These are phyloP conservation scores for Varanus komodoensis DNA, from an alignment of 2,113 vertebrate species.

Conservation along the genomic window DNA sequence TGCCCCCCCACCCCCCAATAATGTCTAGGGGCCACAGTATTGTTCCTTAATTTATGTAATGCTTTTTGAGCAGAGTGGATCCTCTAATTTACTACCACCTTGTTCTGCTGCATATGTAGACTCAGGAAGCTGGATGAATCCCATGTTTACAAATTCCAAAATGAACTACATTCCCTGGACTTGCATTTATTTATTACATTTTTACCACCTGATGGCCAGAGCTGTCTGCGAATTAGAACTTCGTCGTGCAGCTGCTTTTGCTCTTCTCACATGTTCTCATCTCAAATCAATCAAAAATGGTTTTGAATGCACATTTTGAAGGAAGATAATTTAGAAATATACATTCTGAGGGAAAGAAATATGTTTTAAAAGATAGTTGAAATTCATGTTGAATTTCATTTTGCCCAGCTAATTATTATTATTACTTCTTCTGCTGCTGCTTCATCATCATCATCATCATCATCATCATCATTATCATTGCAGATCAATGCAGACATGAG, in stretches of 20 bases:
- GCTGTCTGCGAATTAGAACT: neutral
- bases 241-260: neutral
- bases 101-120: neutral
- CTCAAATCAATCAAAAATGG: neutral
- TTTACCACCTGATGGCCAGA: no score
- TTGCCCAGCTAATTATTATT: no score
- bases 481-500: neutral
- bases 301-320: neutral
- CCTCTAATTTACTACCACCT: neutral
- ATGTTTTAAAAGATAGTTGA: neutral
- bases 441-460: no score
- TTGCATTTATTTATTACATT: neutral
- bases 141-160: neutral
- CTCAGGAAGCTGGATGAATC: neutral
- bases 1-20: no score
- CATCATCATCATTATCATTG: neutral
- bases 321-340: neutral
- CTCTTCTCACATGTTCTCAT: neutral
- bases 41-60: neutral
- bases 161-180: neutral
- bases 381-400: no score
- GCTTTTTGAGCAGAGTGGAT: neutral
- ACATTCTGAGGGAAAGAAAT: neutral
- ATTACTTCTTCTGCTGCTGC: no score
- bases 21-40: no score